A percentile compares a stretch with the other conserved stretches of the same genome.
Evolutionary conservation across 2,888 invertebrate species (phyloP).

Genomic region (Keiferia lycopersicella): DNA sequence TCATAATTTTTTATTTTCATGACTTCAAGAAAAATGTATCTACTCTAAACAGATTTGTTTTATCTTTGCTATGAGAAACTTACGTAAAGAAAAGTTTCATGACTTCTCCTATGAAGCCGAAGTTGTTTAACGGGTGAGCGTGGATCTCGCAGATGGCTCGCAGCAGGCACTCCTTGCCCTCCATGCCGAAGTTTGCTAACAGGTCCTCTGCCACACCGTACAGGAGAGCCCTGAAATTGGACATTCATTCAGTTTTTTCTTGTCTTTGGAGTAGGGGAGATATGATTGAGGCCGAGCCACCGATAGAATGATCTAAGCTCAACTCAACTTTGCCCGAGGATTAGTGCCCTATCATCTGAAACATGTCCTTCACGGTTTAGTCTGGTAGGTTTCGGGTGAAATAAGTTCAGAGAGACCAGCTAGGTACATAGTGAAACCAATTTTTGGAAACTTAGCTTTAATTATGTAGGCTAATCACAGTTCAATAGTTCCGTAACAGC

Average conservation of each 20-base stretch:
- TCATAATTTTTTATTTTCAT: no score
- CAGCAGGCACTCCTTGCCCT: constrained; percentile 90
- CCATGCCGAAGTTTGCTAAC: constrained; percentile 89
- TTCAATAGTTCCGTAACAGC: constrained; percentile 2
- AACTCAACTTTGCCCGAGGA: no score
- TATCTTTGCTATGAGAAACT: constrained; percentile 46
- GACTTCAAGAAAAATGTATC: no score
- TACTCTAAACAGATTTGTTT: neutral
- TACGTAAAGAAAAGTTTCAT: constrained; percentile 91
- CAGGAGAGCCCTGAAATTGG: constrained; percentile 83
- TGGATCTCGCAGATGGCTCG: constrained; percentile 94
- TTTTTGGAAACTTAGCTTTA: no score
- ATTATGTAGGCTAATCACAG: neutral
- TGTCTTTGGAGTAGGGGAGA: no score
- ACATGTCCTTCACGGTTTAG: no score
- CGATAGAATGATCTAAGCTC: no score
- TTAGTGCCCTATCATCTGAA: no score
- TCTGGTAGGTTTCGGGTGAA: no score
- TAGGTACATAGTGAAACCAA: no score
- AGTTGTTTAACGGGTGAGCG: constrained; percentile 88
- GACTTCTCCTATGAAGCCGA: constrained; percentile 91
- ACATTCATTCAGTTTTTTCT: constrained; percentile 9
- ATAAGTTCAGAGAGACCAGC: no score
- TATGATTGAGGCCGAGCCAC: no score
- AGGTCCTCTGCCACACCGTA: constrained; percentile 91